Base-by-base conservation (phyloP, 2,888 invertebrate species). In the Agrochola macilenta region DNA sequence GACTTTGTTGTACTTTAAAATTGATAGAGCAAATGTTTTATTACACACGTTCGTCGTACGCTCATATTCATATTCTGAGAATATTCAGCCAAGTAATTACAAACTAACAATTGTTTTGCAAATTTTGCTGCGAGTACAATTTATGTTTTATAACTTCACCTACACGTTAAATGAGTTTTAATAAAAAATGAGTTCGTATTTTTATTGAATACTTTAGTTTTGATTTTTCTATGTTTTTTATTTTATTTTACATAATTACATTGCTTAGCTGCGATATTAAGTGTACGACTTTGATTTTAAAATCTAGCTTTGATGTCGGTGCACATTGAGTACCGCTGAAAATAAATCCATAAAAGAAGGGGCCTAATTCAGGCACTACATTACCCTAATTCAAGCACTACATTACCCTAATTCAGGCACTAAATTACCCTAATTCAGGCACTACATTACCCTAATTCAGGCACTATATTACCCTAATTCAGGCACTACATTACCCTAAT, bases 81-180 rank as follows among this genome's bases (percentile, higher is more conserved):
- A 66, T 66, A 46, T 74, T 69, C 63, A 76, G 52, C 60, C 23
- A 84, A 77, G 74, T 76, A 85, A 85, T 85, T 76, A 76, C 79
- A 72, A 84, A 79, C 76, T 82, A 85, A 84, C 78, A 60, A 81
- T 85, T 68, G 82, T 85, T 84, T 84, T 64, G 70, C 11, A 85
- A 84, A 75, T 54, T 60, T 81, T 78, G 70, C 43, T 75, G 20
- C 35, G 65, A 63, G 72, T 72, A 85, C 60, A 84, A 85, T 81
- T 74, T 77, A 66, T 76, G 69, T 81, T 81, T 61, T 65, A 35
- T 26, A 83, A 85, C 74, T 81, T 74, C 30, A 69, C 77, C 60
- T 66, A 71, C 66, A 72, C 39, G 54, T 60, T 12, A 68, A 77
- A 81, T 70, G 65, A 83, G 72, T 85, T 77, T 72, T 26, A 70